Evolutionary conservation across 2,113 vertebrate genomes (phyloP).

Genomic region (Athene noctua): DNA sequence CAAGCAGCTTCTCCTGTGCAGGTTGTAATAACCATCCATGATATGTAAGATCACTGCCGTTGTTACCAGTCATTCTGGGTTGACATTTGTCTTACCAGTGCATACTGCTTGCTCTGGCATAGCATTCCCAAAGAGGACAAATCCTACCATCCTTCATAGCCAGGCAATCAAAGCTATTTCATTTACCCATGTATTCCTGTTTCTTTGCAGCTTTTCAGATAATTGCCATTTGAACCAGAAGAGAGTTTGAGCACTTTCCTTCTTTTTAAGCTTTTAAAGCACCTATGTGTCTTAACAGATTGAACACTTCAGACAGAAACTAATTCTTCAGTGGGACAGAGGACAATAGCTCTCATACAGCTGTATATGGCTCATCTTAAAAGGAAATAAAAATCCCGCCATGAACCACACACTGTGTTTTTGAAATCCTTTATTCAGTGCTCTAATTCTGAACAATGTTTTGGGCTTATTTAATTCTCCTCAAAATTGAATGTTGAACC

Average conservation of each 20-base stretch:
- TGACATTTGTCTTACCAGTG: background rate
- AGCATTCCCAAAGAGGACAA: background rate
- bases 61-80: background rate
- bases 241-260: conserved; percentile 2
- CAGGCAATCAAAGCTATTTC: conserved; percentile 29
- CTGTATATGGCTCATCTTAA: conserved; percentile 53
- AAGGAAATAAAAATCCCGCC: conserved; percentile 48
- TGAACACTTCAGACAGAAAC: conserved; percentile 39
- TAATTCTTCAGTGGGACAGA: conserved; percentile 46
- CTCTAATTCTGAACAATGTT: conserved; percentile 67
- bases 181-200: conserved; percentile 32
- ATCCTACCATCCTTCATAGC: background rate
- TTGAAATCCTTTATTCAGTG: conserved; percentile 55
- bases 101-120: background rate
- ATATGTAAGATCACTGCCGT: background rate
- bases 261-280: conserved; percentile 30
- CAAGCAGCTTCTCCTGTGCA: background rate
- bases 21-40: background rate
- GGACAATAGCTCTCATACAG: conserved; percentile 56
- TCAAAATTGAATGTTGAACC: conserved; percentile 59
- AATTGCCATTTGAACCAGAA: conserved; percentile 49
- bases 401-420: conserved; percentile 57
- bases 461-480: conserved; percentile 64
- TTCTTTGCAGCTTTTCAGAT: conserved; percentile 25
- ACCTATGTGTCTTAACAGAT: conserved; percentile 44